Evolutionary conservation across 2,888 invertebrate species (phyloP).

Genomic region (Campaea margaritaria): DNA sequence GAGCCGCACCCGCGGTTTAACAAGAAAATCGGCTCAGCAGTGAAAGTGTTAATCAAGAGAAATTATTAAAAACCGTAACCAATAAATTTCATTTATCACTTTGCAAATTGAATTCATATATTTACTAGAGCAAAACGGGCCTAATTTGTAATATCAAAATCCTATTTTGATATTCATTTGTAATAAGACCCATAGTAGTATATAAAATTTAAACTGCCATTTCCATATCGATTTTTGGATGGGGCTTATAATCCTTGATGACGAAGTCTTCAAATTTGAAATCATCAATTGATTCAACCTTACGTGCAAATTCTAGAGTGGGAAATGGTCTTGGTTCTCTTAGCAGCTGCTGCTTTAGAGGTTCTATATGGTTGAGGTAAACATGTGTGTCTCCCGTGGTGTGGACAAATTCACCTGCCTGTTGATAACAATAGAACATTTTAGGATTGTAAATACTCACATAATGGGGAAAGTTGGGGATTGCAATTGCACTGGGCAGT

Average conservation of each 20-base stretch:
- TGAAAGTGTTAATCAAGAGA: too few species aligned
- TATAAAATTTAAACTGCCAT: conserved; percentile 90
- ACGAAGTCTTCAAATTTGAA: conserved; percentile 95
- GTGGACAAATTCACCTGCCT: conserved; percentile 97
- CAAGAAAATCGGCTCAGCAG: too few species aligned
- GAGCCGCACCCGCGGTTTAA: too few species aligned
- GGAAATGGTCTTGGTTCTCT: conserved; percentile 94
- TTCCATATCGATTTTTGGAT: conserved; percentile 95
- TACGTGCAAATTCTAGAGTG: conserved; percentile 89
- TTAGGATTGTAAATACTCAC: too few species aligned
- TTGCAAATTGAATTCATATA: too few species aligned
- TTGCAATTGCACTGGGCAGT: too few species aligned
- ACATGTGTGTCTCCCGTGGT: conserved; percentile 98
- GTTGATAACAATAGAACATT: conserved; percentile 32
- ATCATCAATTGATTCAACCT: conserved; percentile 92
- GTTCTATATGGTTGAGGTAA: conserved; percentile 95
- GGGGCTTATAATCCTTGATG: conserved; percentile 92
- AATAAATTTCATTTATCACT: too few species aligned
- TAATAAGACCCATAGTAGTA: not conserved
- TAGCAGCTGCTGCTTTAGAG: conserved; percentile 91
- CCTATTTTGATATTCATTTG: too few species aligned
- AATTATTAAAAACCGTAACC: too few species aligned
- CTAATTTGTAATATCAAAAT: too few species aligned
- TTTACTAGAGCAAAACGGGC: too few species aligned
- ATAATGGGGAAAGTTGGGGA: too few species aligned